A percentile compares a stretch with the other conserved stretches of the same genome.
Evolutionary conservation across 2,113 vertebrate genomes (phyloP).

Genomic region (Hypomesus transpacificus): DNA sequence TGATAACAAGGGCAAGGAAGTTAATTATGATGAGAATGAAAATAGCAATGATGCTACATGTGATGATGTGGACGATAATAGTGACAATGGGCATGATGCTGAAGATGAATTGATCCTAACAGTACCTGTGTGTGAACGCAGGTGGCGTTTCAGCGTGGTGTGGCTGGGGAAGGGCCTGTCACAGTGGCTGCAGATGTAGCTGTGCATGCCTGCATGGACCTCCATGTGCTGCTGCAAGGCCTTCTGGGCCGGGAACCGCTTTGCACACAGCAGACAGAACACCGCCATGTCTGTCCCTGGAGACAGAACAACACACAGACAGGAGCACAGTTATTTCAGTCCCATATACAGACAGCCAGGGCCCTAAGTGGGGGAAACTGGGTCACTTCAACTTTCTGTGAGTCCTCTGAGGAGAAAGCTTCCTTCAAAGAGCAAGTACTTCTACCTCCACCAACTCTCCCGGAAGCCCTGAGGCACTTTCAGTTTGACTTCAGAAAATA

Average conservation of each 20-base stretch:
- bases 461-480: slow-evolving; percentile 69
- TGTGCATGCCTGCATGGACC: slow-evolving; percentile 94
- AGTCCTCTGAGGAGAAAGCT: slow-evolving; percentile 70
- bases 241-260: slow-evolving; percentile 97
- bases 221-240: slow-evolving; percentile 99
- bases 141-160: slow-evolving; percentile 96
- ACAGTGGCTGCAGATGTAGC: slow-evolving; percentile 98
- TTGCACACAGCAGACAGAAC: slow-evolving; percentile 98
- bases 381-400: slow-evolving; percentile 73
- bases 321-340: slow-evolving; percentile 68
- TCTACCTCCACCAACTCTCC: slow-evolving; percentile 70
- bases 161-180: slow-evolving; percentile 98
- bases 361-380: slow-evolving; percentile 73
- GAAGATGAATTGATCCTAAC: accelerated
- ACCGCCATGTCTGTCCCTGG: slow-evolving; percentile 98
- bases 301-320: slow-evolving; percentile 62
- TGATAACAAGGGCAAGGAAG: background rate
- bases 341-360: slow-evolving; percentile 62
- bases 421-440: slow-evolving; percentile 73
- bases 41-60: background rate
- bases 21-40: background rate
- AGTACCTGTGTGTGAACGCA: slow-evolving; percentile 95
- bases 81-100: background rate
- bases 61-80: background rate
- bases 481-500: slow-evolving; percentile 55